Conservation (phyloP, 2,888 invertebrate genomes). For the Boloria selene region DNA sequence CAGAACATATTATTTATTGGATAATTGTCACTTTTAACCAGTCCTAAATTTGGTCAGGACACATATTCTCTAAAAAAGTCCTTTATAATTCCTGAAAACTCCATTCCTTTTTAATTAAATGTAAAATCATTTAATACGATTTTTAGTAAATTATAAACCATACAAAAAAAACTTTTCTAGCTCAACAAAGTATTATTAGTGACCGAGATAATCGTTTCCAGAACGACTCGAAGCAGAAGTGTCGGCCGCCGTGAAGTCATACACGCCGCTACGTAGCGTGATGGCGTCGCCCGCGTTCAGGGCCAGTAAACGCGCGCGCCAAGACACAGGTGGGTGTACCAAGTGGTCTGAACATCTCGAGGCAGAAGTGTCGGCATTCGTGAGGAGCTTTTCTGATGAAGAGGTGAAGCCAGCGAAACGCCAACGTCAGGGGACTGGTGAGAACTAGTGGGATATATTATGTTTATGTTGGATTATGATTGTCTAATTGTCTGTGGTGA, state of each 20-base stretch:
- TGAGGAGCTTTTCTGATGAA: slow-evolving; percentile 35
- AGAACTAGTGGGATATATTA: slow-evolving; percentile 10
- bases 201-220: slow-evolving; percentile 41
- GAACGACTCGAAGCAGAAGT: slow-evolving; percentile 72
- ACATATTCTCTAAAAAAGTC: no score
- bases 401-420: slow-evolving; percentile 27
- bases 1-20: no score
- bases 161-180: no score
- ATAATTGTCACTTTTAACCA: no score
- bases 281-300: slow-evolving; percentile 57
- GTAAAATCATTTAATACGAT: no score
- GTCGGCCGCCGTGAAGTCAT: slow-evolving; percentile 55
- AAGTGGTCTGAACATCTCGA: slow-evolving; percentile 38
- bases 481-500: not conserved
- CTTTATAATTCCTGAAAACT: no score
- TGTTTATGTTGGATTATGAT: not conserved
- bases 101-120: no score
- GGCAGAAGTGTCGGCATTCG: slow-evolving; percentile 32
- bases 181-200: not conserved
- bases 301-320: slow-evolving; percentile 60
- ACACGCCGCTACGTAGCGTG: slow-evolving; percentile 60
- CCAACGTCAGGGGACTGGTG: slow-evolving; percentile 30
- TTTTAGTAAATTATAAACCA: no score
- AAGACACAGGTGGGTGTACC: slow-evolving; percentile 63
- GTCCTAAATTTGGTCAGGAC: no score